phyloP scores from a whole-genome alignment of 53 echinoderm and acorn worm genomes.

The Astropecten irregularis region DNA sequence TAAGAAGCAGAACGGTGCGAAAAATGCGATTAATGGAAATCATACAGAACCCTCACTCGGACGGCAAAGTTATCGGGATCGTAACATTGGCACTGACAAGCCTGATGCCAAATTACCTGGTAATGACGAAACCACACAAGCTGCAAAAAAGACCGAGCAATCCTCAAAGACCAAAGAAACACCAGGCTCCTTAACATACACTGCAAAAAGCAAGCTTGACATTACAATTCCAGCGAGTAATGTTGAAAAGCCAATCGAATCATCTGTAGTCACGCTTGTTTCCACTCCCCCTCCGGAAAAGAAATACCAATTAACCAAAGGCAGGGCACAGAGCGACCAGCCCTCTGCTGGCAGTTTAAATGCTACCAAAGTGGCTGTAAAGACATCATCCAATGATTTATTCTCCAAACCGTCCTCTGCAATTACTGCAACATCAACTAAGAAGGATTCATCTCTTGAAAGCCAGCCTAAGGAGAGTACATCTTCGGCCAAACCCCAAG shows the following conservation, averaged over 20 bases:
- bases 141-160: slow-evolving; percentile 1
- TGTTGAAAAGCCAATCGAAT: slow-evolving; percentile 20
- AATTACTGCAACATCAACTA: slow-evolving; percentile 20
- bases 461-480: slow-evolving; percentile 27
- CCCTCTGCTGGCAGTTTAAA: slow-evolving; percentile 5
- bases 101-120: neutral
- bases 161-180: neutral
- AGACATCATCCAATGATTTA: slow-evolving; percentile 29
- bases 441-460: neutral
- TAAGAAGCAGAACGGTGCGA: neutral
- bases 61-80: neutral
- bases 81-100: neutral
- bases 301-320: slow-evolving; percentile 3
- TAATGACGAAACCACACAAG: neutral
- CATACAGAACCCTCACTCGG: slow-evolving; percentile 1
- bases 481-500: neutral
- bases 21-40: neutral
- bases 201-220: neutral
- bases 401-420: slow-evolving; percentile 3
- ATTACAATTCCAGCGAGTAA: slow-evolving; percentile 14
- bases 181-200: neutral
- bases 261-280: neutral
- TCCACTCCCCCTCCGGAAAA: slow-evolving; percentile 34
- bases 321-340: slow-evolving; percentile 4
- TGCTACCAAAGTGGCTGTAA: neutral